Evolutionary conservation across 2,797 vertebrate species (phyloP).

Genomic region (Petrocephalus schoutedeni): DNA sequence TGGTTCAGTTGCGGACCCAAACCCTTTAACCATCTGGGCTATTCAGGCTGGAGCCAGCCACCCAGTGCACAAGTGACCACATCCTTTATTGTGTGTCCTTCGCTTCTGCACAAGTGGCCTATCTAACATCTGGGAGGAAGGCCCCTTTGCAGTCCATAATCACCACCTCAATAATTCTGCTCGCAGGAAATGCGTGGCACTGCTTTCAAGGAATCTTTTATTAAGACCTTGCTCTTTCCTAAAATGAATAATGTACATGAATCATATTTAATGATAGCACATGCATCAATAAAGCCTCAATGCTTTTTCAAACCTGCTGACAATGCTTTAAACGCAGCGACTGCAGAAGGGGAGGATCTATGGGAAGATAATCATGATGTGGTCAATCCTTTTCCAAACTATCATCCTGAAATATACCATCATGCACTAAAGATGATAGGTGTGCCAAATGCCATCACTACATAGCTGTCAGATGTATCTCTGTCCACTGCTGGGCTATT

Average conservation of each 20-base stretch:
- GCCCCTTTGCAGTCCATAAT: background rate
- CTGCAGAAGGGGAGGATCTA: background rate
- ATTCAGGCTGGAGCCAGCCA: background rate
- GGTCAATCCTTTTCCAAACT: background rate
- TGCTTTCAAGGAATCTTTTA: background rate
- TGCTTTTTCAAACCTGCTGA: background rate
- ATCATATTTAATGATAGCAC: background rate
- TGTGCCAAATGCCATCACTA: background rate
- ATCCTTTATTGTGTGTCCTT: background rate
- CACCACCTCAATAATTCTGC: background rate
- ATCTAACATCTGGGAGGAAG: background rate
- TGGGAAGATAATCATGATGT: background rate
- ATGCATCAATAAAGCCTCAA: background rate
- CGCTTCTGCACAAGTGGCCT: background rate
- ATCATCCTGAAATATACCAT: background rate
- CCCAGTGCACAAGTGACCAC: background rate
- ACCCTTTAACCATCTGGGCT: background rate
- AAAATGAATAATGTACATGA: conserved; percentile 3
- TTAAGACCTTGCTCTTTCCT: background rate
- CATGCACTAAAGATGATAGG: background rate
- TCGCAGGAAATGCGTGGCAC: background rate
- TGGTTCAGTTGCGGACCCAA: background rate
- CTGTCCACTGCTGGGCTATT: background rate
- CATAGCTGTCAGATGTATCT: background rate
- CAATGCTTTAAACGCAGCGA: background rate